A percentile compares a stretch with the other conserved stretches of the same genome.
phyloP scores from a whole-genome alignment of 2,888 invertebrate species.

The Oscheius myriophilus region DNA sequence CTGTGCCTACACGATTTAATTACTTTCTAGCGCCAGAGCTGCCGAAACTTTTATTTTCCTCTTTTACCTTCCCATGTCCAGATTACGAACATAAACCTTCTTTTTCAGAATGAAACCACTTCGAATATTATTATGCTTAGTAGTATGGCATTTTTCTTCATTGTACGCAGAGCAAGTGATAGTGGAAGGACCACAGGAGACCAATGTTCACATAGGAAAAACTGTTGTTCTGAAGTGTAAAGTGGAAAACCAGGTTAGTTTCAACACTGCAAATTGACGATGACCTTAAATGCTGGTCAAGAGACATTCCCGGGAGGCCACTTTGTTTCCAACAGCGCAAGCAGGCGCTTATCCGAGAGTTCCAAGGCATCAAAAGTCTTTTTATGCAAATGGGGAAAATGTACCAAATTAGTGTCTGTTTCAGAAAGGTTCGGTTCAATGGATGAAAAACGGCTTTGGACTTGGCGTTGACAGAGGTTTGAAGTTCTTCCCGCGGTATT shows the following conservation, averaged over 20 bases:
- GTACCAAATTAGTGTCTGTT: conserved; percentile 72
- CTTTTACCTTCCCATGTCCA: background rate
- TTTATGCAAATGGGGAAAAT: background rate
- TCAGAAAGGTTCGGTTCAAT: conserved; percentile 89
- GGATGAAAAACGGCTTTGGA: conserved; percentile 97
- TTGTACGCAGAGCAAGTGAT: conserved; percentile 45
- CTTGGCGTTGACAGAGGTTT: conserved; percentile 89
- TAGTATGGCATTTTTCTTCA: conserved; percentile 8
- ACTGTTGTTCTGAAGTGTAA: conserved; percentile 60
- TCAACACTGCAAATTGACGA: no score
- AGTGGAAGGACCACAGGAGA: conserved; percentile 56
- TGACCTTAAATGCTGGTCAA: no score
- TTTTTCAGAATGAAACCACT: conserved; percentile 7
- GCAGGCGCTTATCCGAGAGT: no score
- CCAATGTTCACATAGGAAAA: conserved; percentile 50
- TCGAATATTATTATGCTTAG: conserved; percentile 35
- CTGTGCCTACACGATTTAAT: conserved; percentile 24
- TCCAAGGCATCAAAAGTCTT: no score
- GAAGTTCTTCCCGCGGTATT: conserved; percentile 89
- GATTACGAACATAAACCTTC: background rate
- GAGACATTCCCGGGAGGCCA: background rate
- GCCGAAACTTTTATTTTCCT: conserved; percentile 11
- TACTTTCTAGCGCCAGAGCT: conserved; percentile 6
- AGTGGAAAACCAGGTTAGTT: conserved; percentile 64
- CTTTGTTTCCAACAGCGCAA: no score